Evolutionary conservation across 2,888 invertebrate species (phyloP), one percentile per base, ranked within the genome.

Genomic region (Drosophila falleni): DNA sequence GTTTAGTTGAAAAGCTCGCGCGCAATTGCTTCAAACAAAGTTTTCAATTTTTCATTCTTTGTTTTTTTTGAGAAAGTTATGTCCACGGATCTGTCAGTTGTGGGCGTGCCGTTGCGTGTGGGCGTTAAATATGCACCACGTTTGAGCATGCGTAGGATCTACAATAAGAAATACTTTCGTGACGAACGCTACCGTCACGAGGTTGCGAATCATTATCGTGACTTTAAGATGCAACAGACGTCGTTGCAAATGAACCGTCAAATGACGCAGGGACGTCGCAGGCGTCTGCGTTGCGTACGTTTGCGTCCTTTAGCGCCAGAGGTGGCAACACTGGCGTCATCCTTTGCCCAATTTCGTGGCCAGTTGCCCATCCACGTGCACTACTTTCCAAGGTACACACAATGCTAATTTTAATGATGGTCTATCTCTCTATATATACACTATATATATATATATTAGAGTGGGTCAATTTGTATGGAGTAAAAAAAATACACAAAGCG

Each of bases 201-300:
- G 64, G 87, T 92, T 50, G 92, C 90, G n/a, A 92, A 92, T 83
- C 89, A 92, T 81, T 92, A 91, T 86, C 87, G 91, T 5, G 91
- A 91, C 73, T 89, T 80, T 42, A 90, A 91, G 77, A 68, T 85
- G 75, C 78, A 74, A n/a, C 75, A 75, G 41, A 53, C 70, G 15
- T n/a, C 59, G 10, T 19, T 46, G 54, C 68, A 69, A 23, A 54
- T 54, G 13, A 53, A 61, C 6, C 73, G 73, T 13, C 68, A 70
- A 6, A 44, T 51, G 61, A 9, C 74, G 53, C 60, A 35, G n/a
- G 53, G 69, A 9, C 83, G 63, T 3, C 71, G 71, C 11, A 62
- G 71, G 6, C 64, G 67, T 11, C 44, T 49, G 9, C 78, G 66
- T 39, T 41, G 55, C 64, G 51, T 62, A 42, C 85, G 73, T 16